Base-by-base conservation (phyloP, 1,140 invertebrate genomes). In the Drosophila yakuba region DNA sequence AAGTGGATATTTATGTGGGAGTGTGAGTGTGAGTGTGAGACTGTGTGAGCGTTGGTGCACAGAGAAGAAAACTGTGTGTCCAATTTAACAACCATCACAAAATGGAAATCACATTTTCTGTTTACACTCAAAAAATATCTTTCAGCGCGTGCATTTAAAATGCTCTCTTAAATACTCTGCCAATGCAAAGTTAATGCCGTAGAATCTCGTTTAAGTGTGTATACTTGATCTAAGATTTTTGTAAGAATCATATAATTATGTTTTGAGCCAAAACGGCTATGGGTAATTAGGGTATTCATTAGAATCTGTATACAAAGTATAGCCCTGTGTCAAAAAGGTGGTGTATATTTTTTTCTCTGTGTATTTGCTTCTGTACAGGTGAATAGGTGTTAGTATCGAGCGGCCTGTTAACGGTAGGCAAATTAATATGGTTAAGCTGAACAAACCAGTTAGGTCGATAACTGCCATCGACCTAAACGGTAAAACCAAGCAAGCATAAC, bases 381-480 rank as follows among this genome's bases (percentile, higher is more conserved):
- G 50, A 11, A 6, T 36, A 10, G 4, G 8, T 52, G 23, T 58
- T 20, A 36, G 5, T 38, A 43, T 17, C 43, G 44, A 66, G 59
- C 60, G 66, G 66, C 58, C 55, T 80, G 59, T 74, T 36, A 80
- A 67, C 67, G 61, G 63, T 73, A 43, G 73, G 52, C 62, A 68
- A 57, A 62, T 68, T 54, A 62, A 55, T 56, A 63, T 47, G 52
- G 14, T 44, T 39, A 79, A 74, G 78, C 78, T 59, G 57, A 74
- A 78, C 44, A 25, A 50, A 48, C 63, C 66, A 20, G 35, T 23
- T 51, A 23, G 43, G 48, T 43, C 68, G 61, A 50, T 44, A 57
- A 12, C 28, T 28, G 23, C 8, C 25, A 74, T 60, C 58, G 50
- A 38, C 55, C 15, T 28, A 45, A 39, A 10, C 15, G 28, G 35